Evolutionary conservation across 2,113 vertebrate genomes (phyloP).

Genomic region (Cichladusa arquata): DNA sequence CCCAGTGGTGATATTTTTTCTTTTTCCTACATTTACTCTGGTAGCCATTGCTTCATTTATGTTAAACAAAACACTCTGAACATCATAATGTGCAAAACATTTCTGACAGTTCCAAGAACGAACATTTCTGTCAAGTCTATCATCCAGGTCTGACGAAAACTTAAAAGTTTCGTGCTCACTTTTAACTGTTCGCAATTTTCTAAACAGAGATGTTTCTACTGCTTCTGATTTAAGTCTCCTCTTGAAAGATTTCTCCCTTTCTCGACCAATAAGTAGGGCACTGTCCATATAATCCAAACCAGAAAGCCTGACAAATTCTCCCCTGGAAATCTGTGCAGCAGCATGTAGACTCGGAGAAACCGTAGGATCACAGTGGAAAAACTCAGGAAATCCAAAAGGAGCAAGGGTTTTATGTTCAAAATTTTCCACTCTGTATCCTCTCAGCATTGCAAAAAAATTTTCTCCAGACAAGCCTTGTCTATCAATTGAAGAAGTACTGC

Average conservation of each 20-base stretch:
- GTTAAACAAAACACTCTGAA: conserved; percentile 95
- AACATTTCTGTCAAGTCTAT: conserved; percentile 76
- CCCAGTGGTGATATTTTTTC: conserved; percentile 95
- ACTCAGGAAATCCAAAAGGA: conserved; percentile 84
- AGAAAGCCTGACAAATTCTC: conserved; percentile 89
- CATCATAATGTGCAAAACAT: conserved; percentile 96
- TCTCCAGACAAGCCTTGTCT: conserved; percentile 89
- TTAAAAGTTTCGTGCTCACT: conserved; percentile 88
- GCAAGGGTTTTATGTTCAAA: conserved; percentile 82
- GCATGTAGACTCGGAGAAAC: conserved; percentile 92
- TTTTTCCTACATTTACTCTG: conserved; percentile 83
- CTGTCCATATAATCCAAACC: conserved; percentile 88
- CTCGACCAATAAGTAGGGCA: conserved; percentile 82
- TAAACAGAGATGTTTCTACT: conserved; percentile 89
- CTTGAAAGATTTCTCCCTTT: conserved; percentile 88
- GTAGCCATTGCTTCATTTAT: conserved; percentile 92
- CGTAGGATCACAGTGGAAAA: conserved; percentile 82
- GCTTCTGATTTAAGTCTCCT: conserved; percentile 87
- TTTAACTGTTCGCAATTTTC: conserved; percentile 88
- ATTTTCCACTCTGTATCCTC: conserved; percentile 85
- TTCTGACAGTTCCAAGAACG: conserved; percentile 88
- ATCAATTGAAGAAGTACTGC: conserved; percentile 96
- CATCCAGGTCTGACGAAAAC: conserved; percentile 83
- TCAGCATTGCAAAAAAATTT: conserved; percentile 89
- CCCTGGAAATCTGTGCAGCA: conserved; percentile 89